These are phyloP conservation scores for Caracal caracal DNA, from an alignment of 2,113 vertebrate genomes.

Conservation along the genomic window DNA sequence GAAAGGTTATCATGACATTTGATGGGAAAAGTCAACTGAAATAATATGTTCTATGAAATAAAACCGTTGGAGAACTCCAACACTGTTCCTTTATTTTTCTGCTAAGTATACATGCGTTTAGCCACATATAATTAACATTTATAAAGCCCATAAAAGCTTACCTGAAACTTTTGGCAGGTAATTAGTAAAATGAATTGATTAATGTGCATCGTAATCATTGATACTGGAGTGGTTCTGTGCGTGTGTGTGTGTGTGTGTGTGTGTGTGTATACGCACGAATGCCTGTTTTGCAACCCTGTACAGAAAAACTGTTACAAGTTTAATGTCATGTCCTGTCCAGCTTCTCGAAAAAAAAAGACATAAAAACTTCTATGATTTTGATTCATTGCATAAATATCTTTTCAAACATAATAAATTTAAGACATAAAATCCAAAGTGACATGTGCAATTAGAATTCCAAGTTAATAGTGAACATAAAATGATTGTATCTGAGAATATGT, in stretches of 20 bases:
- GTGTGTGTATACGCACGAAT: not conserved
- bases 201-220: not conserved
- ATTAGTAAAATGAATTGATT: not conserved
- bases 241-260: not conserved
- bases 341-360: not conserved
- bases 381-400: not conserved
- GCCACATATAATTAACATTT: constrained; percentile 11
- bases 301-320: not conserved
- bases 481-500: not conserved
- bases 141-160: constrained; percentile 8
- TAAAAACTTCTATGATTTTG: not conserved
- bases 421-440: not conserved
- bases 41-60: not conserved
- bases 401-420: not conserved
- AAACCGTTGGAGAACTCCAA: not conserved
- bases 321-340: not conserved
- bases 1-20: not conserved
- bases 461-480: not conserved
- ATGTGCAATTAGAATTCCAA: not conserved
- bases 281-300: not conserved
- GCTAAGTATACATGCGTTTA: not conserved
- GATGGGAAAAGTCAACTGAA: not conserved
- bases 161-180: constrained; percentile 25
- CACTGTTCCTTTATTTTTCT: not conserved
- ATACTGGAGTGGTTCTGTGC: not conserved